Evolutionary conservation across 1,140 invertebrate species (phyloP).

Genomic region (Ceratitis capitata): DNA sequence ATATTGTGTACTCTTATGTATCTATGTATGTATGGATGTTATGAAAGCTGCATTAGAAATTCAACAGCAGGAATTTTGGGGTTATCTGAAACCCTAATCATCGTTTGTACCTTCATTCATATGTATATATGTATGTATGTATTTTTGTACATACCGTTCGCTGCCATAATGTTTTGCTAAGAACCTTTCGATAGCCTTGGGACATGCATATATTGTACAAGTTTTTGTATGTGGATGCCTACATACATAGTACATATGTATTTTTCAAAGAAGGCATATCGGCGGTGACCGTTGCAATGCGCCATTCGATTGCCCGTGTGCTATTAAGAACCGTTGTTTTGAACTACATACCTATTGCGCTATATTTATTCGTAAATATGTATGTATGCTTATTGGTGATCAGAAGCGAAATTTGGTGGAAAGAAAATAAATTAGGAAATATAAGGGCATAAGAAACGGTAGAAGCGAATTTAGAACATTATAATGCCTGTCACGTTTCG

Average conservation of each 20-base stretch:
- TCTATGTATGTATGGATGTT: neutral
- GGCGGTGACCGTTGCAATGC: neutral
- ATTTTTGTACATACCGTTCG: neutral
- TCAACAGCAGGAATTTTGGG: neutral
- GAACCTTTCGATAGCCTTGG: neutral
- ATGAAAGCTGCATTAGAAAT: slow-evolving; percentile 15
- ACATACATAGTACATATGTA: neutral
- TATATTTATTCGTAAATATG: too few relatives aligned
- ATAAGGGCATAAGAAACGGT: neutral
- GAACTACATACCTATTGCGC: neutral
- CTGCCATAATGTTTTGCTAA: neutral
- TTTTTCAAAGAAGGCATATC: neutral
- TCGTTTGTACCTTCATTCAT: neutral
- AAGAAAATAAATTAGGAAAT: neutral
- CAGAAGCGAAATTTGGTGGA: neutral
- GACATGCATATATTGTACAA: neutral
- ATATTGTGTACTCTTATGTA: too few relatives aligned
- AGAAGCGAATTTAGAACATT: neutral
- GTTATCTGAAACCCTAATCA: neutral
- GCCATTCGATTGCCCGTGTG: neutral
- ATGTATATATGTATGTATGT: neutral
- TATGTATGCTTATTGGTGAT: too few relatives aligned
- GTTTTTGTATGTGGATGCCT: neutral
- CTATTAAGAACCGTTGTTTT: slow-evolving; percentile 6
- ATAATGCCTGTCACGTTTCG: neutral